A percentile compares a stretch with the other conserved stretches of the same genome.
Evolutionary conservation across 2,888 invertebrate genomes (phyloP).

Genomic region (Parthenolecanium corni): DNA sequence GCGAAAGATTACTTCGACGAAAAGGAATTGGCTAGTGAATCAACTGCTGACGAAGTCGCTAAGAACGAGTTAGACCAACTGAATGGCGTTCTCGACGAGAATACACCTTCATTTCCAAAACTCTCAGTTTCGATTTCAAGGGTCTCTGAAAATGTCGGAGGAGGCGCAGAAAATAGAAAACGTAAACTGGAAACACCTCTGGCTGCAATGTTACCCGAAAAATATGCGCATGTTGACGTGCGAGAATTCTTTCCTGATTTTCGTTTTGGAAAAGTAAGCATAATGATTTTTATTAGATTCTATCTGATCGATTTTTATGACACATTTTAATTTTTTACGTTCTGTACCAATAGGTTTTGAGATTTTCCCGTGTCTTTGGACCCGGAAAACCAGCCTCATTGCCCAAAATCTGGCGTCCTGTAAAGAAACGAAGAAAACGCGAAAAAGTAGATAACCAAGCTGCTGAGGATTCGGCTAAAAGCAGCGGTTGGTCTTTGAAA

Average conservation of each 20-base stretch:
- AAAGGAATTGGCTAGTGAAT: constrained; percentile 78
- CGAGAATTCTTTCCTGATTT: constrained; percentile 91
- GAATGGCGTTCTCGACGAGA: constrained; percentile 32
- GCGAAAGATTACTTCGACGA: constrained; percentile 92
- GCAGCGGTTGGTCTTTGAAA: constrained; percentile 46
- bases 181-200: constrained; percentile 70
- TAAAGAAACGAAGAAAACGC: constrained; percentile 30
- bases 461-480: constrained; percentile 28
- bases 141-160: constrained; percentile 44
- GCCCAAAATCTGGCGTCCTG: constrained; percentile 29
- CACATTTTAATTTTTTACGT: constrained; percentile 28
- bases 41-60: constrained; percentile 41
- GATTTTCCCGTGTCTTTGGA: constrained; percentile 90
- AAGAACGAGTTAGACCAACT: neutral
- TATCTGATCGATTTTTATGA: constrained; percentile 2
- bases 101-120: constrained; percentile 69
- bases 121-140: neutral
- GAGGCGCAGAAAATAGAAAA: constrained; percentile 31
- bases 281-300: neutral
- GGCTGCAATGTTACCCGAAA: constrained; percentile 93
- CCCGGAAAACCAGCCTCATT: constrained; percentile 66
- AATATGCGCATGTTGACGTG: constrained; percentile 83
- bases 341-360: constrained; percentile 52
- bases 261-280: constrained; percentile 62
- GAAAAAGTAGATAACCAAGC: constrained; percentile 28